Evolutionary conservation across 2,888 invertebrate species (phyloP).

Genomic region (Tenthredo mesomela): DNA sequence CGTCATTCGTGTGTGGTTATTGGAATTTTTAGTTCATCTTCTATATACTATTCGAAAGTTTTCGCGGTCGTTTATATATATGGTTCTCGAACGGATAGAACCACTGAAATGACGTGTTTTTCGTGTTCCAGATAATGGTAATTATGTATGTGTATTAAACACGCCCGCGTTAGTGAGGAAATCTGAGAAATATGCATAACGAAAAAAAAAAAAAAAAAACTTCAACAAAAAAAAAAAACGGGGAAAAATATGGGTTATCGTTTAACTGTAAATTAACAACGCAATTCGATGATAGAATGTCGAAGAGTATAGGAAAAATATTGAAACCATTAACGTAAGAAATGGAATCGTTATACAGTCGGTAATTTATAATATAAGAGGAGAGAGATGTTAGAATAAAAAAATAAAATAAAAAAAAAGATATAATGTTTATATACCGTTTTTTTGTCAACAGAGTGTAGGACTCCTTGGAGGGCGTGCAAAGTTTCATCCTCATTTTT

Average conservation of each 20-base stretch:
- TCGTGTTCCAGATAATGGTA: not conserved
- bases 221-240: too few species aligned
- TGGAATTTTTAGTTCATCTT: not conserved
- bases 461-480: slow-evolving; percentile 76
- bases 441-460: slow-evolving; percentile 76
- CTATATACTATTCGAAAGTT: not conserved
- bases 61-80: not conserved
- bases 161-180: not conserved
- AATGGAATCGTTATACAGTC: too few species aligned
- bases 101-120: not conserved
- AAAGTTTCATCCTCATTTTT: slow-evolving; percentile 75
- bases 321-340: too few species aligned
- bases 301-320: not conserved
- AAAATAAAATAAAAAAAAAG: too few species aligned
- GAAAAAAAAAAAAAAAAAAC: not conserved
- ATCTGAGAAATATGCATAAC: not conserved
- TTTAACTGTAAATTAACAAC: not conserved
- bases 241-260: not conserved
- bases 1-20: not conserved
- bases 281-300: not conserved
- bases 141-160: not conserved
- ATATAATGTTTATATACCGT: slow-evolving; percentile 67
- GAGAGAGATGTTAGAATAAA: too few species aligned
- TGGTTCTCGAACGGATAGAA: not conserved
- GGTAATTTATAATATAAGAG: too few species aligned